Base-by-base conservation (phyloP, 2,113 vertebrate genomes). In the Tiliqua scincoides region DNA sequence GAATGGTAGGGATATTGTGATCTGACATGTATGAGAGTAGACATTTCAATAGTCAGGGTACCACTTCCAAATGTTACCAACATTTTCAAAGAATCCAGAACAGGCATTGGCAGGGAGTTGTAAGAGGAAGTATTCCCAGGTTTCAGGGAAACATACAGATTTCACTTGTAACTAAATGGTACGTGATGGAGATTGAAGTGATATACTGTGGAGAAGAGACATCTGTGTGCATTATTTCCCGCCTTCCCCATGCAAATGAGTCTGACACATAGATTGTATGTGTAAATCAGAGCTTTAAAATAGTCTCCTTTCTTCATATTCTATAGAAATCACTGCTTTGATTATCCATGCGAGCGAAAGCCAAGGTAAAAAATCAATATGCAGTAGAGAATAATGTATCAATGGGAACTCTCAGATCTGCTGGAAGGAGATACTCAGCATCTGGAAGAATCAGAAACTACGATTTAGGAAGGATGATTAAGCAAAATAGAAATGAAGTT, bases 141-240 rank as follows among this genome's bases (percentile, higher is more conserved):
- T 78, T 78, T 78, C 30, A 83, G 59, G 65, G 23, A 25, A 20
- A 43, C 3, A 8, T n/a, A n/a, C n/a, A n/a, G 5, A 11, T 18
- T 62, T 9, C 37, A 32, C 11, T 43, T 74, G 68, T 65, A 25
- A 3, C 10, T 52, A 4, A 14, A 3, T 4, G 52, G n/a, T 37
- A 32, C 2, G 17, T 17, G 52, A 27, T 72, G 32, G 54, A 63
- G 30, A 27, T 37, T 63, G 35, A 30, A 72, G 10, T 5, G 83
- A 48, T 72, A 11, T 2, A 62, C 4, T 2, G 5, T 6, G 0
- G 17, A 27, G 32, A 48, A 30, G 63, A 65, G 25, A 18, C 35
- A 67, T 72, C 32, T 72, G 7, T 15, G 10, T 48, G 0, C 48
- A 85, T 77, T 0, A 0, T 23, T 11, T 3, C 3, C 37, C 43